These are phyloP conservation scores for Habrosyne pyritoides DNA, from an alignment of 2,888 invertebrate genomes.

Conservation along the genomic window DNA sequence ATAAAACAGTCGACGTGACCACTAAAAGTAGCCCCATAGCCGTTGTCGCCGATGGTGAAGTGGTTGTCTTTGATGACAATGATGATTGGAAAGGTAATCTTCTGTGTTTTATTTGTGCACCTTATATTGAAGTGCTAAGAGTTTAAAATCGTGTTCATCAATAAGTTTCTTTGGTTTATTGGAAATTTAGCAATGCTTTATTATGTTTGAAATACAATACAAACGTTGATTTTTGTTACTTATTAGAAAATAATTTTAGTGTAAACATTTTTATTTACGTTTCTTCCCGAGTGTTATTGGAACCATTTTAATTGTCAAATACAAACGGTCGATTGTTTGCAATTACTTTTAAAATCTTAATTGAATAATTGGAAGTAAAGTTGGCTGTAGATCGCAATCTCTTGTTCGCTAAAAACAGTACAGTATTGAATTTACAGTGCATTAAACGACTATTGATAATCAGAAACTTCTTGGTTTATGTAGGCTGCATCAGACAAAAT, in stretches of 20 bases:
- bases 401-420: background rate
- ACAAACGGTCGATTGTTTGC: slow-evolving; percentile 3
- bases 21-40: slow-evolving; percentile 82
- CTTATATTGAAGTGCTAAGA: slow-evolving; percentile 13
- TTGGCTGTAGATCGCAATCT: slow-evolving; percentile 16
- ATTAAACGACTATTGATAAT: background rate
- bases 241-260: no score
- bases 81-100: slow-evolving; percentile 90
- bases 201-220: no score
- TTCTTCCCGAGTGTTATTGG: no score
- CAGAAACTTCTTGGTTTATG: no score
- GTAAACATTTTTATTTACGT: background rate
- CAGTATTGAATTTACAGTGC: background rate
- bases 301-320: slow-evolving; percentile 12
- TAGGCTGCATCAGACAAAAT: no score
- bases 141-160: slow-evolving; percentile 8
- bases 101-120: slow-evolving; percentile 10
- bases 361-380: slow-evolving; percentile 29
- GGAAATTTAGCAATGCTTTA: no score
- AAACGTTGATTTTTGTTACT: no score
- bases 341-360: slow-evolving; percentile 3
- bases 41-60: slow-evolving; percentile 89
- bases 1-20: slow-evolving; percentile 71
- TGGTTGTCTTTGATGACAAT: slow-evolving; percentile 94
- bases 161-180: slow-evolving; percentile 7